Evolutionary conservation across 2,888 invertebrate genomes (phyloP), one percentile per base, ranked within the genome.

Genomic region (Byasa hedistus): DNA sequence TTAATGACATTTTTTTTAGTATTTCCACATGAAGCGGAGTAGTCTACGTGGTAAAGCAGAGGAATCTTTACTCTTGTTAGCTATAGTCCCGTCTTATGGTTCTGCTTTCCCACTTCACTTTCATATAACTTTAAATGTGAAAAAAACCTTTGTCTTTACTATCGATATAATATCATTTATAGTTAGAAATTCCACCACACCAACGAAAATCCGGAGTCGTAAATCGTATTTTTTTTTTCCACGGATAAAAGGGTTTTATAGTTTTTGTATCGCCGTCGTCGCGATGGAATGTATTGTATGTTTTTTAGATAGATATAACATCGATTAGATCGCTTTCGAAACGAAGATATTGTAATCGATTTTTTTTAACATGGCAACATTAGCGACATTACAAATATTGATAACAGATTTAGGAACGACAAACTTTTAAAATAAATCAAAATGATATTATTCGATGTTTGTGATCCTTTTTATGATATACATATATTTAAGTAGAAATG

Each of bases 181-280:
- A 15, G 44, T 44, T 21, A 21, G n/a, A 5, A 52, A 52, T 52
- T 52, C 52, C 21, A 52, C 17, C 55, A 55, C 22, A 22, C 22
- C 17, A 24, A 55, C 15, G 21, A 23, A 73, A 71, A 70, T 72
- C 74, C 72, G 71, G 73, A 68, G 72, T 68, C 61, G 56, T 51
- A 21, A 59, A 48, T 59, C 22, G 22, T 48, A 10, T 32, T 32
- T 32, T 32, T 27, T n/a, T 56, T 55, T 58, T 59, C n/a, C 32
- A 24, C 51, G 19, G 21, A 48, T 63, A n/a, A 60, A 56, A 56
- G 32, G 55, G 32, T 64, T 39, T 55, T 22, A 65, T 61, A 55
- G 58, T 59, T 63, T 56, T 56, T 56, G 27, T 56, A 32, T 24
- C 64, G 73, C 75, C 79, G 75, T 73, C 52, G 21, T 22, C 52